phyloP scores from a whole-genome alignment of 2,888 invertebrate genomes.

The Pyrrhosoma nymphula region DNA sequence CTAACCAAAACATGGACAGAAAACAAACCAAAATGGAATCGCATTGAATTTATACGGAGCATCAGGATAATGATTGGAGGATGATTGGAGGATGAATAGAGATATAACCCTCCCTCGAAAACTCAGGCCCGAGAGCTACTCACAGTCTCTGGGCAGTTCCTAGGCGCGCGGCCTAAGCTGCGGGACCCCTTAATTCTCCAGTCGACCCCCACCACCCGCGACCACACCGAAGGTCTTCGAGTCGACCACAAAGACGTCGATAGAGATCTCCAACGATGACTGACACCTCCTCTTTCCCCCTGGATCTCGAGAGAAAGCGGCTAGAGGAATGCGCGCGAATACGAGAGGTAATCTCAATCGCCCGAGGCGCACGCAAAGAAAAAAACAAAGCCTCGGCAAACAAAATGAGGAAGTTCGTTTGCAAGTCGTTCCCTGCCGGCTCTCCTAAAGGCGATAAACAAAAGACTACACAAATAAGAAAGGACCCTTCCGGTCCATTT shows the following conservation, averaged over 20 bases:
- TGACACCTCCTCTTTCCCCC: not conserved
- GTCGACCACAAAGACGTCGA: not conserved
- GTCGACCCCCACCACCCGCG: not conserved
- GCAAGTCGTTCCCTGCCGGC: not conserved
- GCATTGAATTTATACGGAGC: not conserved
- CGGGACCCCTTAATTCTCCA: not conserved
- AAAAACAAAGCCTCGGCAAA: not conserved
- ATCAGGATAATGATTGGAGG: no score
- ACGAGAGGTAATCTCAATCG: not conserved
- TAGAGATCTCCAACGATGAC: not conserved
- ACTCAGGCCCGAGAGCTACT: not conserved
- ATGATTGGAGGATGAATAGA: not conserved
- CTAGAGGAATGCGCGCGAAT: not conserved
- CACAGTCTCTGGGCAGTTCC: not conserved
- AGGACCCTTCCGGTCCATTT: conserved; percentile 13
- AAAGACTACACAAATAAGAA: not conserved
- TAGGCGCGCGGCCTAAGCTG: not conserved
- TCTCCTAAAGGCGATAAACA: not conserved
- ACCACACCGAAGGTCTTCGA: not conserved
- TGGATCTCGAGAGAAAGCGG: not conserved
- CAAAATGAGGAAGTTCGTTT: not conserved
- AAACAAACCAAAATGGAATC: not conserved
- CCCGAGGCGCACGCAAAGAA: not conserved
- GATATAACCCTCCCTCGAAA: not conserved
- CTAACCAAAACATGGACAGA: no score